Evolutionary conservation across 2,888 invertebrate species (phyloP).

Genomic region (Cryptosula pallasiana): DNA sequence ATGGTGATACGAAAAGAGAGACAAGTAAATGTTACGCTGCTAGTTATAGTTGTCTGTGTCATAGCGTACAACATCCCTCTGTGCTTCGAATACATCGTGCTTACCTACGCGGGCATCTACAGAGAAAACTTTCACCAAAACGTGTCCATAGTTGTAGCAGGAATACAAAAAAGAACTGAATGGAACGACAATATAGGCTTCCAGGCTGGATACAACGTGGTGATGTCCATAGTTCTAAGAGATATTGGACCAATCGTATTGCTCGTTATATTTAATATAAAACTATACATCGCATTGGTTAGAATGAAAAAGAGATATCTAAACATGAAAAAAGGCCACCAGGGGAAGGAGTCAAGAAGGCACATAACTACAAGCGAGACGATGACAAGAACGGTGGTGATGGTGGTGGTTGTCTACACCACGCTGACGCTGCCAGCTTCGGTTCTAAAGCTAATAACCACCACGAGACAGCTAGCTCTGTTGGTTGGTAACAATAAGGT

Average conservation of each 20-base stretch:
- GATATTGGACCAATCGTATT: slow-evolving; percentile 12
- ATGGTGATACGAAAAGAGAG: not conserved
- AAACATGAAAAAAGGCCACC: not conserved
- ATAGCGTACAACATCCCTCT: not conserved
- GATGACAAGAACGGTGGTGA: not conserved
- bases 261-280: not conserved
- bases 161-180: not conserved
- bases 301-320: not conserved
- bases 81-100: not conserved
- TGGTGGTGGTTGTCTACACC: not conserved
- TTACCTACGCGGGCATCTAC: not conserved
- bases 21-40: not conserved
- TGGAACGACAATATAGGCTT: not conserved
- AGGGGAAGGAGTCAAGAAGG: not conserved
- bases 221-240: not conserved
- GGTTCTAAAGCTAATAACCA: not conserved
- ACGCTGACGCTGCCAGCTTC: not conserved
- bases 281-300: not conserved
- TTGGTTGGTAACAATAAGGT: not conserved
- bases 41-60: not conserved
- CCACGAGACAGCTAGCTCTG: not conserved
- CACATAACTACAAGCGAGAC: not conserved
- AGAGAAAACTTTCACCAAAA: not conserved
- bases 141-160: not conserved
- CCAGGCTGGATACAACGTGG: not conserved